Percentiles rank a stretch among this genome's conserved stretches.
phyloP scores from a whole-genome alignment of 2,888 invertebrate genomes.

The Tricholauxania praeusta region DNA sequence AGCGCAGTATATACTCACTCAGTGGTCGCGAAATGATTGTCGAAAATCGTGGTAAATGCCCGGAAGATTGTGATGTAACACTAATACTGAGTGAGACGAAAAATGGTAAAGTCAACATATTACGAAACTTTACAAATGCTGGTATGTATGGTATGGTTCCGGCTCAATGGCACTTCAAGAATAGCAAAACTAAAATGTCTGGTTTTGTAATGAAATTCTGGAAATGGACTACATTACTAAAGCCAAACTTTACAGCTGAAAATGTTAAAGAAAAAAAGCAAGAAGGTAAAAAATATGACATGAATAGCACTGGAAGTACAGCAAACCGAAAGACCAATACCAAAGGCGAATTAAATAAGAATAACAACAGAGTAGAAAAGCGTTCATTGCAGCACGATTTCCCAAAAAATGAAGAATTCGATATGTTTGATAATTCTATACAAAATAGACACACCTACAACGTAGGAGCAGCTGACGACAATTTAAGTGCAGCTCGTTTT shows the following conservation, averaged over 20 bases:
- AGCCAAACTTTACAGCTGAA: slow-evolving; percentile 39
- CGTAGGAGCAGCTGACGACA: slow-evolving; percentile 44
- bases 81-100: slow-evolving; percentile 71
- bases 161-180: slow-evolving; percentile 72
- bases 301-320: slow-evolving; percentile 34
- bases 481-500: slow-evolving; percentile 35
- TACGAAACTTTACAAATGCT: slow-evolving; percentile 74
- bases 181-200: slow-evolving; percentile 71
- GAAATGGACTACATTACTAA: slow-evolving; percentile 74
- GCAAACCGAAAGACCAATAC: slow-evolving; percentile 48
- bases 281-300: slow-evolving; percentile 37
- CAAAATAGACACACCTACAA: slow-evolving; percentile 59
- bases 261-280: not conserved
- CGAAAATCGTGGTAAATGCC: slow-evolving; percentile 80
- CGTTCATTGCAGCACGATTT: slow-evolving; percentile 46
- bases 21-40: slow-evolving; percentile 76
- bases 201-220: slow-evolving; percentile 87
- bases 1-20: slow-evolving; percentile 72
- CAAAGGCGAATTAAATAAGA: slow-evolving; percentile 48
- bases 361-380: slow-evolving; percentile 15
- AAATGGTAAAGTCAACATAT: slow-evolving; percentile 69
- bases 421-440: slow-evolving; percentile 59
- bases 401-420: slow-evolving; percentile 55
- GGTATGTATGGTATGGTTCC: slow-evolving; percentile 81
- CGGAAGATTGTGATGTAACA: slow-evolving; percentile 75